Evolutionary conservation across 1,140 invertebrate species (phyloP), one percentile per base, ranked within the genome.

Genomic region (Thrips palmi): DNA sequence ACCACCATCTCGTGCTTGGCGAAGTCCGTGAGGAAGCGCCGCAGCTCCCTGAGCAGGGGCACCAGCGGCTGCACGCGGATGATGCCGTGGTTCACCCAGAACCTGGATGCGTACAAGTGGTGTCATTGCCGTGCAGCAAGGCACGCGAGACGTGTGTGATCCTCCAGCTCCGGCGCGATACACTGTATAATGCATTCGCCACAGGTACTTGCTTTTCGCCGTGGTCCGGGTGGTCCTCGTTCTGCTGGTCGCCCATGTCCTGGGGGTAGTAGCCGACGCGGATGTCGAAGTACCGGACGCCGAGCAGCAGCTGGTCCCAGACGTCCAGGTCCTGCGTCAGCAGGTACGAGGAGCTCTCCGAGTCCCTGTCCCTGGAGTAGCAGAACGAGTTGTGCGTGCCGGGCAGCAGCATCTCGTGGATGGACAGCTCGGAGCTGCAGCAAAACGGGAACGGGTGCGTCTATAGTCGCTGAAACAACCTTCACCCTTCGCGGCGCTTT

Each of bases 281-380:
- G 14, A 87, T 64, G 56, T 87, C 81, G 17, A 87, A 58, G 51
- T 83, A 85, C 47, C 82, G 62, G 49, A 83, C 73, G 20, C 82
- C 81, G 50, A 81, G 74, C 1, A 80, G 70, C 10, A 86, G 59
- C 51, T 85, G 81, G 0, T 67, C 68, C 71, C 77, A 85, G 14
- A 85, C 63, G 48, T 74, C 70, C 27, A 74, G 68, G 51, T 84
- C 77, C 55, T 87, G 83, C 15, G 67, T 71, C 4, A 68, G 46
- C 5, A 52, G 40, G 44, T 67, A 71, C n/a, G 60, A 53, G 40
- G 60, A 50, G 29, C 58, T 56, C 7, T 40, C 28, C 3, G 33
- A 39, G 18, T 59, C 63, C n/a, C n/a, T n/a, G 29, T 48, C 55
- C 14, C 59, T 52, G 15, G 54, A 50, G 49, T 67, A 74, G 23